A percentile compares a stretch with the other conserved stretches of the same genome.
Evolutionary conservation across 2,888 invertebrate species (phyloP).

Genomic region (Heliconius ismenius): DNA sequence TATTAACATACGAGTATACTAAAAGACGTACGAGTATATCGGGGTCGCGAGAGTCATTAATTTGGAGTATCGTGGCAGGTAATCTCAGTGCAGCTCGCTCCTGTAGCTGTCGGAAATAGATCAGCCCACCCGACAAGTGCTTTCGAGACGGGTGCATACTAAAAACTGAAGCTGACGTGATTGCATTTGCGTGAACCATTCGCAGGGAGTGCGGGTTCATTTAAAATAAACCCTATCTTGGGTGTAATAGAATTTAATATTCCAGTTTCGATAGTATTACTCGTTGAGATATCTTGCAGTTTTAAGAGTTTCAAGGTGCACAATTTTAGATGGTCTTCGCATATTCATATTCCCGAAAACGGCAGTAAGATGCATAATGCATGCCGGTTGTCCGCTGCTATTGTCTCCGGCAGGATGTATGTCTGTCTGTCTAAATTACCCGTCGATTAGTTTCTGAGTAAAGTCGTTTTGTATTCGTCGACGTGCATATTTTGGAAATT

Average conservation of each 20-base stretch:
- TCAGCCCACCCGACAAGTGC: slow-evolving; percentile 60
- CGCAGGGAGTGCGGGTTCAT: slow-evolving; percentile 1
- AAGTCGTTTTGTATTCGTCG: slow-evolving; percentile 54
- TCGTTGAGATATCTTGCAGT: slow-evolving; percentile 32
- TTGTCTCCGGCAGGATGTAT: slow-evolving; percentile 60
- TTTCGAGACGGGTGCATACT: slow-evolving; percentile 38
- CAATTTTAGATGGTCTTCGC: slow-evolving; percentile 40
- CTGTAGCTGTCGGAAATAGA: slow-evolving; percentile 70
- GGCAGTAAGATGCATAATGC: slow-evolving; percentile 55
- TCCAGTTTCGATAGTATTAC: not conserved
- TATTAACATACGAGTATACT: slow-evolving; percentile 51
- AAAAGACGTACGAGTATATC: slow-evolving; percentile 50
- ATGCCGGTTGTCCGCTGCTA: slow-evolving; percentile 45
- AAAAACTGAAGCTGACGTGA: slow-evolving; percentile 41
- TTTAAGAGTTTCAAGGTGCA: slow-evolving; percentile 32
- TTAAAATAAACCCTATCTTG: slow-evolving; percentile 7
- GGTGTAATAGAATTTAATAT: slow-evolving; percentile 7
- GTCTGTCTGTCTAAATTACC: slow-evolving; percentile 75
- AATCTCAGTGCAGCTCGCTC: slow-evolving; percentile 59
- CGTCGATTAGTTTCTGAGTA: slow-evolving; percentile 74
- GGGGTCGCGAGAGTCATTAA: slow-evolving; percentile 60
- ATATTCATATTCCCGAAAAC: slow-evolving; percentile 45
- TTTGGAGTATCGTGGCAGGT: slow-evolving; percentile 63
- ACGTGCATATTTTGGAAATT: slow-evolving; percentile 43
- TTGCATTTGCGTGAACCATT: slow-evolving; percentile 41